A percentile compares a stretch with the other conserved stretches of the same genome.
phyloP scores from a whole-genome alignment of 2,113 vertebrate genomes.

The Puffinus mauretanicus region DNA sequence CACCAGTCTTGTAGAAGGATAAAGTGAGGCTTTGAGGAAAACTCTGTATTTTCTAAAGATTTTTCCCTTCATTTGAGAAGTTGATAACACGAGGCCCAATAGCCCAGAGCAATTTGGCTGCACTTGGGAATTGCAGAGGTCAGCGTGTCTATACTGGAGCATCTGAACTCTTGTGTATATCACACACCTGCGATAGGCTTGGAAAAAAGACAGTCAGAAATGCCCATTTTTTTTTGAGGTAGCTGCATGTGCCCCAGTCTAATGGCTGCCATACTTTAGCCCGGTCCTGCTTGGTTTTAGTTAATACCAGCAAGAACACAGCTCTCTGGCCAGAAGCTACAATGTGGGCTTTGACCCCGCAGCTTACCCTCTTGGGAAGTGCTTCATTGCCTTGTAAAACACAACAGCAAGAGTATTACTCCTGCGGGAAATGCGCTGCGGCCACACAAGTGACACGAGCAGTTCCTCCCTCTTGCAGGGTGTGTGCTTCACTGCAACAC shows the following conservation, averaged over 20 bases:
- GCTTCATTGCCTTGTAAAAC: background rate
- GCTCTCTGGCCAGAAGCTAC: background rate
- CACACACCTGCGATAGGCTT: background rate
- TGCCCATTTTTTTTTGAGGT: background rate
- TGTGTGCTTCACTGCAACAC: background rate
- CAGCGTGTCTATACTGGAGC: background rate
- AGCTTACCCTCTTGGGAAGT: background rate
- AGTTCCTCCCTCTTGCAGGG: background rate
- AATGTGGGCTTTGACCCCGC: background rate
- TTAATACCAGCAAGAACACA: background rate
- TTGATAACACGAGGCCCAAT: background rate
- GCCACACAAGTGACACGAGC: accelerated
- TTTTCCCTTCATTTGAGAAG: background rate
- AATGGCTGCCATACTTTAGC: background rate
- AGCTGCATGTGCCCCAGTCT: background rate
- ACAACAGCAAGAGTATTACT: background rate
- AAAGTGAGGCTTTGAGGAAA: background rate
- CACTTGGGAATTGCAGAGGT: background rate
- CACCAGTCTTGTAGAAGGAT: background rate
- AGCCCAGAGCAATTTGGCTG: background rate
- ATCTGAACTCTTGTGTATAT: background rate
- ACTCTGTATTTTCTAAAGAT: background rate
- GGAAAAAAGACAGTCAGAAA: background rate
- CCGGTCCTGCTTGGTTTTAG: background rate
- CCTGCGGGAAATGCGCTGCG: background rate